These are phyloP conservation scores for Stegastes partitus DNA, from an alignment of 2,113 vertebrate genomes.

Conservation along the genomic window DNA sequence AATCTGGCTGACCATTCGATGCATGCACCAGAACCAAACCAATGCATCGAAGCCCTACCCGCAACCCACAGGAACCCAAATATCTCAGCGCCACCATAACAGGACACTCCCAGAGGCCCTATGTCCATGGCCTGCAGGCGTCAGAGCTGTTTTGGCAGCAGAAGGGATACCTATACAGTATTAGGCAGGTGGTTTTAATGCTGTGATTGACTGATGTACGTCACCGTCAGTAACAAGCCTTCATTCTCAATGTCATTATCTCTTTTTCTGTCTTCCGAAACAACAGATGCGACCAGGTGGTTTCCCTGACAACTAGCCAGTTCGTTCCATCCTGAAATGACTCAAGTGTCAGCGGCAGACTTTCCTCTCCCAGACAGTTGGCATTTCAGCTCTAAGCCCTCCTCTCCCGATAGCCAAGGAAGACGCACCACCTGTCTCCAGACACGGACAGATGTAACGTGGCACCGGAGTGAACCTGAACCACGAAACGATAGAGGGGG, in stretches of 20 bases:
- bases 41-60: too few relatives aligned
- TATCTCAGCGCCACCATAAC: too few relatives aligned
- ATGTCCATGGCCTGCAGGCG: too few relatives aligned
- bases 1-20: too few relatives aligned
- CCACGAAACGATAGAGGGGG: slow-evolving; percentile 25
- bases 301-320: slow-evolving; percentile 67
- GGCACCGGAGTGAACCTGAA: slow-evolving; percentile 44
- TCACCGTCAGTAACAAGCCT: background rate
- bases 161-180: too few relatives aligned
- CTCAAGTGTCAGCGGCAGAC: slow-evolving; percentile 47
- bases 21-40: too few relatives aligned
- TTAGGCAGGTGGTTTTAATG: too few relatives aligned
- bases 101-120: too few relatives aligned
- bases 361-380: slow-evolving; percentile 49
- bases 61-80: too few relatives aligned
- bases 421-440: slow-evolving; percentile 60
- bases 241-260: slow-evolving; percentile 32
- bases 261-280: slow-evolving; percentile 25
- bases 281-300: slow-evolving; percentile 62
- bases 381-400: slow-evolving; percentile 56
- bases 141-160: too few relatives aligned
- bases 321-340: slow-evolving; percentile 51
- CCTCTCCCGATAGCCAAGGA: slow-evolving; percentile 34
- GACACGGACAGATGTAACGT: slow-evolving; percentile 55
- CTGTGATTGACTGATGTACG: too few relatives aligned